A percentile compares a stretch with the other conserved stretches of the same genome.
Evolutionary conservation across 2,888 invertebrate genomes (phyloP).

Genomic region (Alsophila aescularia): DNA sequence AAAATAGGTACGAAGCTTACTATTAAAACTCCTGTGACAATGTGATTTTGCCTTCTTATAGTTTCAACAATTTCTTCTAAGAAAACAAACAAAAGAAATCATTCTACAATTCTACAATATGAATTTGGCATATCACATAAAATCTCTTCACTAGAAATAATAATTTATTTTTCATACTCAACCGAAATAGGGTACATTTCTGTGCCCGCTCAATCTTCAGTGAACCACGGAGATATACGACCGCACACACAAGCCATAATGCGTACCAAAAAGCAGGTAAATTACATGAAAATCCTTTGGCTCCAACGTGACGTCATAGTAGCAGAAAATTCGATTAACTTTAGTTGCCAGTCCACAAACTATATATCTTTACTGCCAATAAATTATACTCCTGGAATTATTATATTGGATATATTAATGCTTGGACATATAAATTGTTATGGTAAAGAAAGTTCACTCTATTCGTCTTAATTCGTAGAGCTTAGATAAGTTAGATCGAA

Average conservation of each 20-base stretch:
- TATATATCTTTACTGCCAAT: conserved; percentile 58
- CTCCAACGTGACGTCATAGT: conserved; percentile 62
- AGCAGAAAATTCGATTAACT: conserved; percentile 76
- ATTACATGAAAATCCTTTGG: conserved; percentile 58
- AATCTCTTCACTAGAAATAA: conserved; percentile 21
- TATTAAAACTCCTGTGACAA: too few species aligned
- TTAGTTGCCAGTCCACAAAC: conserved; percentile 66
- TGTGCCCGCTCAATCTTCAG: conserved; percentile 67
- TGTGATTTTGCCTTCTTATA: too few species aligned
- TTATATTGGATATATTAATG: conserved; percentile 56
- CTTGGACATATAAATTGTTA: conserved; percentile 8
- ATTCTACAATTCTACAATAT: background rate
- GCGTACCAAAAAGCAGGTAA: conserved; percentile 61
- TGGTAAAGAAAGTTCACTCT: conserved; percentile 11
- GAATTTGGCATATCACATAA: background rate
- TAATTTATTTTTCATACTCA: conserved; percentile 33
- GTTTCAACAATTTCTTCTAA: too few species aligned
- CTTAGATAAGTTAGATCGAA: conserved; percentile 30
- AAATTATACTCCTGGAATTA: conserved; percentile 61
- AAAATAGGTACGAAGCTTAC: too few species aligned
- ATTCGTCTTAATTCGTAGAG: conserved; percentile 9
- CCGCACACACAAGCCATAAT: conserved; percentile 64
- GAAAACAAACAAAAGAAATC: background rate
- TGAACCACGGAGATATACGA: conserved; percentile 70
- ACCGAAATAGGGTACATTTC: conserved; percentile 49